Evolutionary conservation across 2,888 invertebrate species (phyloP), one percentile per base, ranked within the genome.

Genomic region (Eudasyphora cyanicolor): DNA sequence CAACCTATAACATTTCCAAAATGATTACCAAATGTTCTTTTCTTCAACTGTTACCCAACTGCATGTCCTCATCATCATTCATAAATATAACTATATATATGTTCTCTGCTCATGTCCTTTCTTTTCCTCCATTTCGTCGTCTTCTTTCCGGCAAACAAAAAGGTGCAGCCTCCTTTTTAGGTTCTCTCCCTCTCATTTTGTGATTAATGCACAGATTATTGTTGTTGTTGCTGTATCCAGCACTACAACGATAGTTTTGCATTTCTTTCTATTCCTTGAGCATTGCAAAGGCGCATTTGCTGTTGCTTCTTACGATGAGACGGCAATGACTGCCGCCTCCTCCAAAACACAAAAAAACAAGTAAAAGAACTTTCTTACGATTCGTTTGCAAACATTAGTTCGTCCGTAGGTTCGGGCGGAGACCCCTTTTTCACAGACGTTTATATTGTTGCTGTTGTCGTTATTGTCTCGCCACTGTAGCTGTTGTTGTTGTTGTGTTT

Each of bases 241-340:
- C 8, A n/a, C n/a, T 45, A n/a, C n/a, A n/a, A 17, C 14, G 24
- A 67, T 73, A 76, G 54, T 81, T 78, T 75, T 84, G 83, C 83
- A 84, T 84, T 84, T 76, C 83, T 84, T 84, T 81, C 81, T 78
- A 73, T 81, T 78, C 75, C 80, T 80, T 57, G 74, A 42, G 54
- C 60, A 38, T 73, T 24, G 57, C 27, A 12, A 35, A 78, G 60
- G 5, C 7, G n/a, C 32, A 42, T 67, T 67, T 67, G 42, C 67
- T 67, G 24, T 42, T 42, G 42, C 67, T 67, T 67, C 67, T 67
- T 67, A 67, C 67, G 21, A 32, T 21, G 21, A 64, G 24, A 38
- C 21, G 21, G 6, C 24, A n/a, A 29, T 12, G 29, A 60, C 60
- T 29, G 17, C 60, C 14, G 14, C 29, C 14, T 54, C 5, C 54